Conservation (phyloP, 2,797 vertebrate species). For the Acridotheres tristis region DNA sequence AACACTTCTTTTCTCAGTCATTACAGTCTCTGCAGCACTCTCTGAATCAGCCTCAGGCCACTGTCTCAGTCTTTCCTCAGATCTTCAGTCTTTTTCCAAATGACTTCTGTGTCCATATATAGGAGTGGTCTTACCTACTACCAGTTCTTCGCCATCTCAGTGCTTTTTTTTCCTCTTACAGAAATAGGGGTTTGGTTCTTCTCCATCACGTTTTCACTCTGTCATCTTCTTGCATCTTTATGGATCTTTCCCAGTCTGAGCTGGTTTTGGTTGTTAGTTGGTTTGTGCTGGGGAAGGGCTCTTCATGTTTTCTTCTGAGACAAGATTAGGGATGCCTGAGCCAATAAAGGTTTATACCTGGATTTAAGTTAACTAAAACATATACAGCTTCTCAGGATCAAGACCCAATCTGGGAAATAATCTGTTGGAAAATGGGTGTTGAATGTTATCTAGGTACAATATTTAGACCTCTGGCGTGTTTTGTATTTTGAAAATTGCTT, state of each 20-base stretch:
- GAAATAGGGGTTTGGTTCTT: neutral
- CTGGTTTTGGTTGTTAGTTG: neutral
- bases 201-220: neutral
- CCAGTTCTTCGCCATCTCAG: neutral
- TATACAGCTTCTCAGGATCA: neutral
- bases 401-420: neutral
- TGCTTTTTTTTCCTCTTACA: neutral
- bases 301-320: neutral
- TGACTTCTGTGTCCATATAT: fast-evolving
- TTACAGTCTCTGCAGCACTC: neutral
- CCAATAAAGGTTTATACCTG: neutral
- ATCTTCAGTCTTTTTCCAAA: neutral
- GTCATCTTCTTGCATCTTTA: neutral
- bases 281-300: neutral
- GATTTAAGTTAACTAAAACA: neutral
- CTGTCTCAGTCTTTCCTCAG: neutral
- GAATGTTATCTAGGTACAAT: neutral
- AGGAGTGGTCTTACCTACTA: fast-evolving
- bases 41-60: neutral
- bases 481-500: neutral
- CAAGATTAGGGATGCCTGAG: neutral
- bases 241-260: neutral
- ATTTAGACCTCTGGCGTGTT: neutral
- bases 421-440: neutral
- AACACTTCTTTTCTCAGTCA: neutral